phyloP scores from a whole-genome alignment of 2,797 vertebrate species.

The Hipposideros larvatus region DNA sequence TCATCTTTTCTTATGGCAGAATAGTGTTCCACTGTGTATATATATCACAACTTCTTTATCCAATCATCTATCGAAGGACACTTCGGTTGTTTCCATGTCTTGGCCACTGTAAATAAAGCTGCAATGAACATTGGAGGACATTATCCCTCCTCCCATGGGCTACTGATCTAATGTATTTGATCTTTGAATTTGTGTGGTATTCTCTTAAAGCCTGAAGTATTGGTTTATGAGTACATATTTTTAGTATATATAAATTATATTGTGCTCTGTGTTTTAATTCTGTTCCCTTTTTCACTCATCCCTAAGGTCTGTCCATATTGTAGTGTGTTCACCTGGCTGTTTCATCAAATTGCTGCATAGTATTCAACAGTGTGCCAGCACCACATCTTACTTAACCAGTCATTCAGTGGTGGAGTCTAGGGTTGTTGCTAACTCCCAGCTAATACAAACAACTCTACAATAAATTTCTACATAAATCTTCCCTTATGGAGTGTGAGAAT shows the following conservation, averaged over 20 bases:
- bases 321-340: neutral
- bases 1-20: no score
- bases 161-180: neutral
- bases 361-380: neutral
- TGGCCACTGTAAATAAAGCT: no score
- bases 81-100: no score
- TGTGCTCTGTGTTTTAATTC: neutral
- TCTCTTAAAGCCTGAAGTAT: conserved; percentile 9
- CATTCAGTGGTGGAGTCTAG: neutral
- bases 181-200: conserved; percentile 6
- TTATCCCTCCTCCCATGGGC: neutral
- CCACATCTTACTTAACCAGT: neutral
- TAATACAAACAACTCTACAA: neutral
- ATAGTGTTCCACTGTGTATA: no score
- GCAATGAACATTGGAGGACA: no score
- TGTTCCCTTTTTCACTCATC: neutral
- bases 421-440: neutral
- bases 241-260: neutral
- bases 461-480: neutral
- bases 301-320: neutral
- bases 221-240: neutral
- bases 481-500: neutral
- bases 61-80: no score
- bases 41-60: no score
- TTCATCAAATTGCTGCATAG: neutral